Evolutionary conservation across 2,797 vertebrate genomes (phyloP), one percentile per base, ranked within the genome.

Genomic region (Tolypeutes matacus): DNA sequence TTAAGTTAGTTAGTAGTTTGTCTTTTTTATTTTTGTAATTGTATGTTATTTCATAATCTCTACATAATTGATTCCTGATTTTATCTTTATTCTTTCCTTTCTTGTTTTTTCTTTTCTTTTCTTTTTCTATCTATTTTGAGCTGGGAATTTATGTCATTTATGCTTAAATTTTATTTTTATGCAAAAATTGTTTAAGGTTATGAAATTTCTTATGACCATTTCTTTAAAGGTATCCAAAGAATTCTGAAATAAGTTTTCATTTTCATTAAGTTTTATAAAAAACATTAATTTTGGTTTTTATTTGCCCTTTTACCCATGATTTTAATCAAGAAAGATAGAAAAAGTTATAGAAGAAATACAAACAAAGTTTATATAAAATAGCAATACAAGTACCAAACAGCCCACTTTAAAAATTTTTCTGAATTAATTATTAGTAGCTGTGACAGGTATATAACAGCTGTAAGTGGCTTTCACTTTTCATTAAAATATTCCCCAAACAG

Each of bases 401-500:
- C 34, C 0, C 12, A 67, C 51, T 83, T 92, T n/a, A 89, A 85
- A 87, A 34, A 46, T 6, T 46, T 58, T 3, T 94, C 23, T 75
- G 72, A 1, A 46, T 51, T 94, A 72, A 94, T 2, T 20, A 73
- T 39, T 36, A 88, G 18, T 8, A 76, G 13, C 7, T 91, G 1
- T 2, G 69, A 75, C 7, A 67, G 3, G 5, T 95, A 1, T 20
- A 18, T 0, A 20, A 62, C 10, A 83, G 8, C 39, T 86, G 6
- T 62, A 89, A 67, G 39, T 31, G 31, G 4, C 1, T 25, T 91
- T 84, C 23, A 84, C 6, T 70, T 94, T 94, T 86, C 39, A 60
- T 64, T 39, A 53, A 39, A 92, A 86, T 67, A 53, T 9, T 87
- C 94, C 9, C 27, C 58, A 42, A 82, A 94, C 93, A 75, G 11